A percentile compares a stretch with the other conserved stretches of the same genome.
Evolutionary conservation across 2,113 vertebrate species (phyloP).

Genomic region (Acrocephalus arundinaceus): DNA sequence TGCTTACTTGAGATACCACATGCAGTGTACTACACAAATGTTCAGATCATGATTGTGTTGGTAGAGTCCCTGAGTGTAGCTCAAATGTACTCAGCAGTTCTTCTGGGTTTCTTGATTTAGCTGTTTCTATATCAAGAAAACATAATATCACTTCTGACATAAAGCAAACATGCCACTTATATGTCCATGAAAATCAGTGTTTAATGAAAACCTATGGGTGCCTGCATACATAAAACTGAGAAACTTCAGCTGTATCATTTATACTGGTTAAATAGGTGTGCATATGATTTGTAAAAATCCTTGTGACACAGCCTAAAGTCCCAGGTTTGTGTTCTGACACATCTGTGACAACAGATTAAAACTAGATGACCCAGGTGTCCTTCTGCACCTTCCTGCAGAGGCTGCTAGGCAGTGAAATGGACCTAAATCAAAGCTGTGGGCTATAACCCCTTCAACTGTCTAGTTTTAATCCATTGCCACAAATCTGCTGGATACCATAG

Average conservation of each 20-base stretch:
- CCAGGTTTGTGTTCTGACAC: neutral
- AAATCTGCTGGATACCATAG: constrained; percentile 30
- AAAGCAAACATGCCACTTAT: neutral
- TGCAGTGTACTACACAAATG: neutral
- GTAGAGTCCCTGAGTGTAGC: neutral
- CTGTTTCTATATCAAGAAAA: neutral
- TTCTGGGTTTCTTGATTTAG: neutral
- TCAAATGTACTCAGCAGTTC: neutral
- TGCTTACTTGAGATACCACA: neutral
- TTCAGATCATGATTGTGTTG: neutral
- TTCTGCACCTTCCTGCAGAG: neutral
- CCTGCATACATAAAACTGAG: neutral
- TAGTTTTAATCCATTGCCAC: constrained; percentile 28
- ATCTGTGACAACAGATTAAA: neutral
- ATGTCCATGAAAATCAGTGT: too few relatives aligned
- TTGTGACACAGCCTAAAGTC: neutral
- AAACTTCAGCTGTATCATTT: neutral
- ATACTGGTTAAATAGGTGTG: neutral
- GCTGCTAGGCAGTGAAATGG: neutral
- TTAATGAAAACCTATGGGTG: neutral
- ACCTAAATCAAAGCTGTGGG: neutral
- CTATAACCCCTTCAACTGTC: neutral
- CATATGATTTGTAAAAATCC: neutral
- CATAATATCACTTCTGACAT: neutral
- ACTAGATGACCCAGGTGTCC: neutral